phyloP scores from a whole-genome alignment of 2,888 invertebrate species.

The Drosophila subquinaria region DNA sequence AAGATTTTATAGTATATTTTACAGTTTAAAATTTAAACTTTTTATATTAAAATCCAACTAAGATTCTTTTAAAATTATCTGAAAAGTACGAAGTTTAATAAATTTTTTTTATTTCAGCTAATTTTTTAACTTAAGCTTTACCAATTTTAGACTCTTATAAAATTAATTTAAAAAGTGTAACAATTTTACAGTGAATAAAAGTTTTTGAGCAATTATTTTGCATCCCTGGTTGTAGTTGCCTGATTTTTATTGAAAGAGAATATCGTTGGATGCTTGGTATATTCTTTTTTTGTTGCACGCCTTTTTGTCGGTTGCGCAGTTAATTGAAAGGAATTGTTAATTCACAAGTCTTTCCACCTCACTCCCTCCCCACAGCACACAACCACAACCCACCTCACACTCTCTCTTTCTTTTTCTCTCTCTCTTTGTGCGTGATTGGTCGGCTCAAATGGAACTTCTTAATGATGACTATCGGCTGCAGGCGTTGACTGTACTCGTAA shows the following conservation, averaged over 20 bases:
- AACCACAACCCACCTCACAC: no score
- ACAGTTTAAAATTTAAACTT: no score
- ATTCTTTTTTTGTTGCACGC: slow-evolving; percentile 30
- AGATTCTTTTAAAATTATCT: no score
- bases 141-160: no score
- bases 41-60: no score
- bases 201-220: neutral
- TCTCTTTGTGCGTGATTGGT: slow-evolving; percentile 69
- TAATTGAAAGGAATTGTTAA: slow-evolving; percentile 79
- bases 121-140: no score
- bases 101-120: no score
- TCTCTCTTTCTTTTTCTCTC: neutral
- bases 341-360: slow-evolving; percentile 49
- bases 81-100: no score
- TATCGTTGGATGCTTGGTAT: slow-evolving; percentile 58
- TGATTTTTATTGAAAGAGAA: slow-evolving; percentile 79
- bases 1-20: no score
- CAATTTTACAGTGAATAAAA: neutral
- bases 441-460: slow-evolving; percentile 56
- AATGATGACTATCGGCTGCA: slow-evolving; percentile 52
- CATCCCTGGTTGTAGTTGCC: slow-evolving; percentile 42
- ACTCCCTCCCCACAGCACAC: neutral
- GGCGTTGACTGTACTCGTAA: slow-evolving; percentile 24
- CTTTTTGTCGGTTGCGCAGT: slow-evolving; percentile 73
- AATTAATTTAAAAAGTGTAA: neutral